Base-by-base conservation (phyloP, 2,888 invertebrate genomes). In the Agonopterix arenella region DNA sequence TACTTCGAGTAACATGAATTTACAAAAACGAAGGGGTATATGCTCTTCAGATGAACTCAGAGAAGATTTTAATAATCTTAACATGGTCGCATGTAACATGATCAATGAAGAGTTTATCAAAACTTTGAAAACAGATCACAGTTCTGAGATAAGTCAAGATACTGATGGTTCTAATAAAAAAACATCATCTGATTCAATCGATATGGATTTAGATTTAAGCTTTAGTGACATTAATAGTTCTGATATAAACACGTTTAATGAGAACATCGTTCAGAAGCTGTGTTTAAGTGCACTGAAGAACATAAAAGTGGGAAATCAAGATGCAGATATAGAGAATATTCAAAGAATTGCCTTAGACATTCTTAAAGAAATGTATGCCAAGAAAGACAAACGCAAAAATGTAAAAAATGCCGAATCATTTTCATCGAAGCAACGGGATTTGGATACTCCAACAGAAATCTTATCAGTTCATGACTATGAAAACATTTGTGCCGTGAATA, bases 401-500 rank as follows among this genome's bases (percentile, higher is more conserved):
- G 69, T 70, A 53, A 58, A 76, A 47, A 75, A 65, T 44, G 68
- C 67, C 4, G 80, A 82, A 47, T 58, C 81, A 40, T 66, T 84
- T 37, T 66, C 77, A 11, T 70, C 80, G n/a, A 82, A 83, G 62
- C 76, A 80, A 54, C 79, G 90, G n/a, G 90, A 90, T 63, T 64
- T 84, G 45, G 89, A 90, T 53, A 90, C 90, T 37, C 89, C 90
- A n/a, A 88, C 91, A 42, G 91, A 91, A 66, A 81, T 90, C 13
- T 76, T 92, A 47, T 92, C 92, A 4, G 90, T 92, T 46, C 92
- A 92, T 61, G 92, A 93, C 64, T 93, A 93, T 63, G 92, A 92
- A 70, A 93, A 92, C 64, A 90, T 92, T 56, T 92, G 92, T 66
- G 91, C 92, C 1, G 88, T 92, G 4, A 92, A 92, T 60, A 91